A percentile compares a stretch with the other conserved stretches of the same genome.
phyloP scores from a whole-genome alignment of 2,797 vertebrate genomes.

The Sebastes aleutianus region DNA sequence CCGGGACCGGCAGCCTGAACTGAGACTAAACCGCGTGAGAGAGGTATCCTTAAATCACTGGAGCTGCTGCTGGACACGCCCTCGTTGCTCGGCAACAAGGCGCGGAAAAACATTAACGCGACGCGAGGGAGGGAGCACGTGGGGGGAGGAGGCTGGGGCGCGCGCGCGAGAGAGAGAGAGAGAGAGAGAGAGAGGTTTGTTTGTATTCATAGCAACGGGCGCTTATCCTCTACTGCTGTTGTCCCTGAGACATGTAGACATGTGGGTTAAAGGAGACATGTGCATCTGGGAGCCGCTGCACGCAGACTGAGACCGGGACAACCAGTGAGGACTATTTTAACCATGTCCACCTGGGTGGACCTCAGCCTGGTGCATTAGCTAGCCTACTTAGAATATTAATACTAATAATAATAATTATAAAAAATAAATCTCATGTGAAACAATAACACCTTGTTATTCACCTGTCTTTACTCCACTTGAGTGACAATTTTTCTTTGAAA shows the following conservation, averaged over 20 bases:
- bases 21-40: slow-evolving; percentile 63
- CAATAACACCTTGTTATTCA: background rate
- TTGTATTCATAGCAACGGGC: slow-evolving; percentile 78
- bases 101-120: slow-evolving; percentile 65
- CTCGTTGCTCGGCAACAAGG: slow-evolving; percentile 74
- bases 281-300: background rate
- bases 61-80: slow-evolving; percentile 74
- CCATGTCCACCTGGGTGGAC: background rate
- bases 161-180: slow-evolving; percentile 52
- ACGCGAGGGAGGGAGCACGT: slow-evolving; percentile 35
- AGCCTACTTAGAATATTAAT: background rate
- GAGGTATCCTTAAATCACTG: slow-evolving; percentile 83
- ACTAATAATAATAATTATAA: background rate
- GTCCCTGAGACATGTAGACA: slow-evolving; percentile 40
- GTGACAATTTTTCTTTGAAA: too few relatives aligned
- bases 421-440: too few relatives aligned
- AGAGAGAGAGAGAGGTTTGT: slow-evolving; percentile 75
- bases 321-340: background rate
- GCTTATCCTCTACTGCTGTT: slow-evolving; percentile 44
- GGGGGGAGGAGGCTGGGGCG: slow-evolving; percentile 21
- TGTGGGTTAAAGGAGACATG: slow-evolving; percentile 37
- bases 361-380: background rate
- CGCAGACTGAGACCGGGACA: background rate
- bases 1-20: slow-evolving; percentile 79
- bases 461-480: background rate